Conservation (phyloP, 2,113 vertebrate genomes). For the Sapajus apella region DNA sequence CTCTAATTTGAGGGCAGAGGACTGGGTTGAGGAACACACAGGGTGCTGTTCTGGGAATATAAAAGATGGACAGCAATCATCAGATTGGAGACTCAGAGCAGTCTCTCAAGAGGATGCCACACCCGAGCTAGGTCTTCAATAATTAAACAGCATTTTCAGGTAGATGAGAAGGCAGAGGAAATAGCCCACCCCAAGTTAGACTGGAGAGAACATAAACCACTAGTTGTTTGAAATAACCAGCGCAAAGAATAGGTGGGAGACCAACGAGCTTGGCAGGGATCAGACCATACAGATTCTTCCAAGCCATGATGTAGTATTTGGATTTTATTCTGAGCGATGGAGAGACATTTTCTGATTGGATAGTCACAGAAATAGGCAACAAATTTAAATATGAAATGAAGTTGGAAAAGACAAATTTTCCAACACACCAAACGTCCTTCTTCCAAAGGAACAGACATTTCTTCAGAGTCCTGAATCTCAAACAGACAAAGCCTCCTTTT, state of each 20-base stretch:
- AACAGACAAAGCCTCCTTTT: background rate
- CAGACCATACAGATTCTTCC: background rate
- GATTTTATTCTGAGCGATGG: background rate
- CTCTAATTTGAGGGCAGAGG: background rate
- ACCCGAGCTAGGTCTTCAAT: background rate
- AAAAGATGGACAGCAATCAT: background rate
- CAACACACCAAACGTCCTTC: background rate
- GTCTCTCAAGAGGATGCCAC: background rate
- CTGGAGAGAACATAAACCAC: background rate
- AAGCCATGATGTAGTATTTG: background rate
- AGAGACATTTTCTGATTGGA: background rate
- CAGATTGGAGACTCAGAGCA: background rate
- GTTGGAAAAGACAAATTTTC: background rate
- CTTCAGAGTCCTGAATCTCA: background rate
- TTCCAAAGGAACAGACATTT: background rate
- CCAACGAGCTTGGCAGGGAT: background rate
- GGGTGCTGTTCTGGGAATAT: background rate
- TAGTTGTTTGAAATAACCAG: background rate
- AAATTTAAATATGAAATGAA: background rate
- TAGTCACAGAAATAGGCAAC: background rate
- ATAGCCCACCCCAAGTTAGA: background rate
- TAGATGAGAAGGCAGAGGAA: background rate
- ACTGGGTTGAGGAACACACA: background rate
- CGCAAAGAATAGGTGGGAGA: background rate
- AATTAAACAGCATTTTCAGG: background rate